These are phyloP conservation scores for Radopholus similis DNA, from an alignment of 1,140 invertebrate genomes.

Conservation along the genomic window DNA sequence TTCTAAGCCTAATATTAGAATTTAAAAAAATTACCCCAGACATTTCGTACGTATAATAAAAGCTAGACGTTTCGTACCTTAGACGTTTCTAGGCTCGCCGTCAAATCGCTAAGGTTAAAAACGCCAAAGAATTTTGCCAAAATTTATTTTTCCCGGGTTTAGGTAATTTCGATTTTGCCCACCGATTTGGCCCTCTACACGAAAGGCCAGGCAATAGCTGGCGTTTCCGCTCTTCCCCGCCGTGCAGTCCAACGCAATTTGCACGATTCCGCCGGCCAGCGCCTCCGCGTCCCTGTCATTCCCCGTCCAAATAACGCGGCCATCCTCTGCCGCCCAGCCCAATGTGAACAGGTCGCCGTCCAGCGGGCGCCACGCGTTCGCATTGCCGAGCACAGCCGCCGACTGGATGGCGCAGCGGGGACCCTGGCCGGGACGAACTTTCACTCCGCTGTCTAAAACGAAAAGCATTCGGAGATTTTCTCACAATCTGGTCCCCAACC, in stretches of 20 bases:
- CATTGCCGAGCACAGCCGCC: conserved; percentile 6
- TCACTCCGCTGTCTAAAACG: conserved; percentile 30
- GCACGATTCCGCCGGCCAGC: conserved; percentile 27
- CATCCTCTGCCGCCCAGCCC: conserved; percentile 21
- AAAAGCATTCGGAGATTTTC: not conserved
- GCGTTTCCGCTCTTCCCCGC: conserved; percentile 4
- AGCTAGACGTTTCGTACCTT: no score
- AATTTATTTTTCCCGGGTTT: not conserved
- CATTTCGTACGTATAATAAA: no score
- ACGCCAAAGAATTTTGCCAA: not conserved
- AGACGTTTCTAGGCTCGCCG: no score
- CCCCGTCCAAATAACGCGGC: conserved; percentile 31
- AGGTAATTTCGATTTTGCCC: not conserved
- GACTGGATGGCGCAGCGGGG: conserved; percentile 25
- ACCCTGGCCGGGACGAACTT: conserved; percentile 25
- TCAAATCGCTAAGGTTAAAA: no score
- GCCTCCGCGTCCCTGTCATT: conserved; percentile 21
- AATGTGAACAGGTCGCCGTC: conserved; percentile 18
- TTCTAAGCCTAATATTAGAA: no score
- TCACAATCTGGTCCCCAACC: not conserved
- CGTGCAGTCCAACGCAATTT: conserved; percentile 27
- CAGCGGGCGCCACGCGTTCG: conserved; percentile 19
- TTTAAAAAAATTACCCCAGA: no score
- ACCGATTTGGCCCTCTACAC: conserved; percentile 35
- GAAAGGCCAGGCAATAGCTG: conserved; percentile 33